These are phyloP conservation scores for Drosophila multiciliata DNA, from an alignment of 2,888 invertebrate species.

Conservation along the genomic window DNA sequence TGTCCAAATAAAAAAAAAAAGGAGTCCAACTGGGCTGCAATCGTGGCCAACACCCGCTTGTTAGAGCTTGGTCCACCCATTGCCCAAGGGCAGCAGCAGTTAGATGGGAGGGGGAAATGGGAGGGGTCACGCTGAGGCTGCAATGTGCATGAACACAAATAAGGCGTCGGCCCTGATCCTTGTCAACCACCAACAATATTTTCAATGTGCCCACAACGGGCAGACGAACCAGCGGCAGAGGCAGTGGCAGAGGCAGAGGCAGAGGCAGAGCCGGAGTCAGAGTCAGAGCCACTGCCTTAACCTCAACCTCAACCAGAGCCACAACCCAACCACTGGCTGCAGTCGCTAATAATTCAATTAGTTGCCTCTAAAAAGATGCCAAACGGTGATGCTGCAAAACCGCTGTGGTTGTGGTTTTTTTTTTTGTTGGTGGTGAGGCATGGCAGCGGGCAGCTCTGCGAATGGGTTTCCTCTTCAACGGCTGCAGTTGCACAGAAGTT, in stretches of 20 bases:
- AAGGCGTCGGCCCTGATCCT: constrained; percentile 83
- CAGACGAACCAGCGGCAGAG: constrained; percentile 26
- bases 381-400: constrained; percentile 60
- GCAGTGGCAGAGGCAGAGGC: constrained; percentile 9
- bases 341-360: constrained; percentile 81
- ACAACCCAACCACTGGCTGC: constrained; percentile 36
- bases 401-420: constrained; percentile 15
- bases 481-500: constrained; percentile 49
- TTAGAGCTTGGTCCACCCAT: constrained; percentile 65
- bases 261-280: constrained; percentile 9
- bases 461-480: constrained; percentile 20
- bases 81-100: constrained; percentile 58
- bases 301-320: constrained; percentile 16
- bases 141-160: constrained; percentile 77
- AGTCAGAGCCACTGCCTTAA: constrained; percentile 15
- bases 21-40: constrained; percentile 43
- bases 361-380: constrained; percentile 75
- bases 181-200: constrained; percentile 81
- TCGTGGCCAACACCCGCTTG: constrained; percentile 72
- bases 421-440: constrained; percentile 22
- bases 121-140: constrained; percentile 29
- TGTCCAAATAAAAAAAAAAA: constrained; percentile 14
- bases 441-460: constrained; percentile 7
- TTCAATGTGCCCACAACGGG: constrained; percentile 59
- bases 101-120: constrained; percentile 20